A percentile compares a stretch with the other conserved stretches of the same genome.
Evolutionary conservation across 2,113 vertebrate genomes (phyloP).

Genomic region (Xiphophorus maculatus): DNA sequence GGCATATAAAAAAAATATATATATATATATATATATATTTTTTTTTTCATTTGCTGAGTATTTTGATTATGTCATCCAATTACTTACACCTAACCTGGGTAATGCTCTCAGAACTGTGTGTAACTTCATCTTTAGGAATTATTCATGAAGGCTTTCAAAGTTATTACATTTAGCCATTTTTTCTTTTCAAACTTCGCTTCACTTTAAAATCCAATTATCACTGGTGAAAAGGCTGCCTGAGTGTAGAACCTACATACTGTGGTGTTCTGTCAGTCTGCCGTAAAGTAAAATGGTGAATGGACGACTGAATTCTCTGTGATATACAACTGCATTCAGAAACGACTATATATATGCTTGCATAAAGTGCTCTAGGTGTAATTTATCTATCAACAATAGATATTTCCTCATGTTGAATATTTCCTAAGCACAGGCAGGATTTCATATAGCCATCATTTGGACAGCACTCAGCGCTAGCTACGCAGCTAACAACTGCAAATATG

Average conservation of each 20-base stretch:
- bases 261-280: background rate
- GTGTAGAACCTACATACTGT: background rate
- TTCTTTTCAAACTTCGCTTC: background rate
- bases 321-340: background rate
- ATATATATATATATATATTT: too few relatives aligned
- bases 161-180: background rate
- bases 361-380: background rate
- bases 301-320: background rate
- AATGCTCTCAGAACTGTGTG: background rate
- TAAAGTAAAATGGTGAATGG: background rate
- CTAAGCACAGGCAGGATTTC: too few relatives aligned
- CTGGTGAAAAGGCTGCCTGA: background rate
- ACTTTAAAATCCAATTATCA: background rate
- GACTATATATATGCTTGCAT: background rate
- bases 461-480: too few relatives aligned
- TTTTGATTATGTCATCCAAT: background rate
- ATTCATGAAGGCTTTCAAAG: background rate
- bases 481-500: too few relatives aligned
- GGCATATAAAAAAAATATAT: too few relatives aligned
- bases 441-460: too few relatives aligned
- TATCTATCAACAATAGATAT: background rate
- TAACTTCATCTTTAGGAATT: background rate
- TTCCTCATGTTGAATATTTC: too few relatives aligned
- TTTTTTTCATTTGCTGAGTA: background rate
- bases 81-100: background rate